phyloP scores from a whole-genome alignment of 2,113 vertebrate species.

The Lepidothrix coronata region DNA sequence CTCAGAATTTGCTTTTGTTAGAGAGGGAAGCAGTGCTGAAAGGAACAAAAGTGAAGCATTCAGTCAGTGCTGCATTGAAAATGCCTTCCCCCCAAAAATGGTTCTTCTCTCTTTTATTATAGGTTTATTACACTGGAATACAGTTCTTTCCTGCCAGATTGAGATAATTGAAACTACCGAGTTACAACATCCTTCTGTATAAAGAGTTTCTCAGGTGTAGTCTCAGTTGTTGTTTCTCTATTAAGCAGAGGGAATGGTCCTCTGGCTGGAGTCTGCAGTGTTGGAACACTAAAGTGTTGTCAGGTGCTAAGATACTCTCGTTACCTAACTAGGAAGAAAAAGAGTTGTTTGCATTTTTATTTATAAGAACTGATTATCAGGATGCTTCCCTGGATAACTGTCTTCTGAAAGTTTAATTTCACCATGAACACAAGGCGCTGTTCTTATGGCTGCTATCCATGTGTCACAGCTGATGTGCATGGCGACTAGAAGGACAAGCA shows the following conservation, averaged over 20 bases:
- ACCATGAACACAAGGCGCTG: neutral
- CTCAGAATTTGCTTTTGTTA: constrained; percentile 58
- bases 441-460: accelerated
- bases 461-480: neutral
- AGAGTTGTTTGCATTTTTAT: neutral
- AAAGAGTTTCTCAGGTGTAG: neutral
- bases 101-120: neutral
- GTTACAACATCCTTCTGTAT: neutral
- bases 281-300: neutral
- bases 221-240: neutral
- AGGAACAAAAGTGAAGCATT: constrained; percentile 54
- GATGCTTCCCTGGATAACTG: neutral
- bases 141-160: constrained; percentile 1
- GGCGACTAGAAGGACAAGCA: neutral
- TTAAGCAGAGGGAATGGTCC: neutral
- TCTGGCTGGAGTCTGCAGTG: neutral
- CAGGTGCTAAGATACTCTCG: neutral
- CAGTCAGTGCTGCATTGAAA: constrained; percentile 7
- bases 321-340: neutral
- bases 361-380: neutral
- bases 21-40: constrained; percentile 16
- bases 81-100: neutral
- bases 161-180: constrained; percentile 1
- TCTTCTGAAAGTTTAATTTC: neutral
- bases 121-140: neutral